A percentile compares a stretch with the other conserved stretches of the same genome.
Conservation (phyloP, 2,113 vertebrate genomes). For the Pipra filicauda region DNA sequence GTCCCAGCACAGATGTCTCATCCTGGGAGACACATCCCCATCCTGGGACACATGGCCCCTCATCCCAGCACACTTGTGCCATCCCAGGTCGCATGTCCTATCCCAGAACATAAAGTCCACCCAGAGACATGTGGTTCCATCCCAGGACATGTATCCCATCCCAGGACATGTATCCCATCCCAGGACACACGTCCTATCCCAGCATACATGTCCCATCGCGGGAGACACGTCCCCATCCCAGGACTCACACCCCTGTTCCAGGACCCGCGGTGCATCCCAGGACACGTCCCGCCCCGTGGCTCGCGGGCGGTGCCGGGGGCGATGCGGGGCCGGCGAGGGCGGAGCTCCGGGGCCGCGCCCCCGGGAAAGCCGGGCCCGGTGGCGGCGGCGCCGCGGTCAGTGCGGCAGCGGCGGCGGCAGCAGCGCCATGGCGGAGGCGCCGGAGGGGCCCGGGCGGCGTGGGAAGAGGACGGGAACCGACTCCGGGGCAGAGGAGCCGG, state of each 20-base stretch:
- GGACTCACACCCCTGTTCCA: no score
- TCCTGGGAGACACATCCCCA: rapidly evolving
- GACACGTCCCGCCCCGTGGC: background rate
- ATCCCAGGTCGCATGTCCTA: background rate
- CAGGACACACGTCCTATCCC: background rate
- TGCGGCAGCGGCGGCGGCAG: background rate
- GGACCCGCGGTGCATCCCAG: background rate
- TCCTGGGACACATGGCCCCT: background rate
- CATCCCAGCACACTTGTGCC: background rate
- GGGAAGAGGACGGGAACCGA: background rate
- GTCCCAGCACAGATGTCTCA: no score
- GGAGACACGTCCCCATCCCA: rapidly evolving
- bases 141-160: rapidly evolving
- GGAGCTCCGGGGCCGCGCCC: background rate
- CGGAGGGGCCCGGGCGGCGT: background rate
- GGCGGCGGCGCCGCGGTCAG: background rate
- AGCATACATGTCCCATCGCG: background rate
- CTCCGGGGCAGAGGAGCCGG: background rate
- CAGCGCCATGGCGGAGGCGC: background rate
- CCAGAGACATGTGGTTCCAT: rapidly evolving
- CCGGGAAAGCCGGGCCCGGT: background rate
- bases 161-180: rapidly evolving
- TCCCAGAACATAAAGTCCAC: no score
- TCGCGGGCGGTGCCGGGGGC: background rate
- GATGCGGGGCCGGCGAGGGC: background rate